phyloP scores from a whole-genome alignment of 2,888 invertebrate species.

The Diarsia dahlii region DNA sequence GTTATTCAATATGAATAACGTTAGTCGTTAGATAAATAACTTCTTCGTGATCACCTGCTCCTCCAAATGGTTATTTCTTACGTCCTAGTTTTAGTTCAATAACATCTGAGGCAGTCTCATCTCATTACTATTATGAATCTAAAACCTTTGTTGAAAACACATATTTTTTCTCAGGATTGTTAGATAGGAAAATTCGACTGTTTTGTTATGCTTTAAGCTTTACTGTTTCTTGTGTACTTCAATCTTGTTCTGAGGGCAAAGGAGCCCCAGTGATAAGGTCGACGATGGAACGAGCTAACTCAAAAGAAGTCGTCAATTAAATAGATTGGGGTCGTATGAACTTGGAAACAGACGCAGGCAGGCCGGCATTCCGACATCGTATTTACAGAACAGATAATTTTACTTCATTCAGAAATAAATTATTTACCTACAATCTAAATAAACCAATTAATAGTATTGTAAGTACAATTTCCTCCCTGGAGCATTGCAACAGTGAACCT shows the following conservation, averaged over 20 bases:
- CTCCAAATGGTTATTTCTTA: conserved; percentile 26
- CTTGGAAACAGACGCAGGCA: too few species aligned
- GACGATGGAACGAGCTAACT: too few species aligned
- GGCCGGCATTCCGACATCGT: too few species aligned
- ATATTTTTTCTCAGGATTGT: background rate
- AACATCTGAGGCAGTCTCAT: conserved; percentile 5
- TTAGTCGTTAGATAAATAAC: background rate
- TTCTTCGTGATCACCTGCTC: conserved; percentile 20
- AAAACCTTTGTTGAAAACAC: background rate
- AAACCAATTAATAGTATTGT: conserved; percentile 30
- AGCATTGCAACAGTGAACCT: conserved; percentile 49
- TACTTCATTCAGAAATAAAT: background rate
- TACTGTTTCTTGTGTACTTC: too few species aligned
- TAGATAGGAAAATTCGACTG: background rate
- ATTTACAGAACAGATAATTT: background rate
- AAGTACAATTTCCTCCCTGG: conserved; percentile 68
- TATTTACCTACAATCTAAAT: conserved; percentile 16
- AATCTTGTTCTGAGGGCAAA: too few species aligned
- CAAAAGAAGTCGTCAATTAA: too few species aligned
- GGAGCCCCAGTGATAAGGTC: too few species aligned
- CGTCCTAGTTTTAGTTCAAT: conserved; percentile 30
- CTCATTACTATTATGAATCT: background rate
- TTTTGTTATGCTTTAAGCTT: background rate
- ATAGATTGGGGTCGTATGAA: too few species aligned
- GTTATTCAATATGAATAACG: conserved; percentile 25